These are phyloP conservation scores for Tricholaema leucomelas DNA, from an alignment of 2,113 vertebrate genomes.

Conservation along the genomic window DNA sequence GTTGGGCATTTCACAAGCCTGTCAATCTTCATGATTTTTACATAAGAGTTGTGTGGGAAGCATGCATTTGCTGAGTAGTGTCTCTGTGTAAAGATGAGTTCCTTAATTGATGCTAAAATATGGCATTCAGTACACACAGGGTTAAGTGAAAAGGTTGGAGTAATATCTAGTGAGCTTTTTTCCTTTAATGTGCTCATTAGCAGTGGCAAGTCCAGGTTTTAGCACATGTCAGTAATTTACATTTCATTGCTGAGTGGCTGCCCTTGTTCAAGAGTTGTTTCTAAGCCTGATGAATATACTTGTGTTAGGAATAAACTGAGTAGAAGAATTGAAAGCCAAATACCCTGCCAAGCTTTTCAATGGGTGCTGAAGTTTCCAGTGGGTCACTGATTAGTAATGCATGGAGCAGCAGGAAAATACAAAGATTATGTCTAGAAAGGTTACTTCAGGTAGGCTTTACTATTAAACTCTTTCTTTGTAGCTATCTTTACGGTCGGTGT, in stretches of 20 bases:
- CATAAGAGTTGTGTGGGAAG: not conserved
- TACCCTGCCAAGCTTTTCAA: constrained; percentile 78
- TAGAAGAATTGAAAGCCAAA: constrained; percentile 79
- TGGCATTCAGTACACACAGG: constrained; percentile 62
- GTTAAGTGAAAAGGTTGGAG: constrained; percentile 76
- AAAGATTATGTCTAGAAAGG: constrained; percentile 44
- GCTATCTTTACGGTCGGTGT: constrained; percentile 60
- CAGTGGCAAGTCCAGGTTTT: constrained; percentile 74
- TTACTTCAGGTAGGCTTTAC: constrained; percentile 74
- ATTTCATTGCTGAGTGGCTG: constrained; percentile 78
- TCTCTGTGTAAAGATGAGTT: constrained; percentile 15
- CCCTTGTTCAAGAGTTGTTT: constrained; percentile 77
- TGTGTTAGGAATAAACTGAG: constrained; percentile 79
- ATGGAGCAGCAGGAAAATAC: constrained; percentile 53
- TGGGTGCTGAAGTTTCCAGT: constrained; percentile 68
- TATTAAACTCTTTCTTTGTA: constrained; percentile 52
- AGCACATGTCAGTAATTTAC: constrained; percentile 82
- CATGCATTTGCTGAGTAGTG: not conserved
- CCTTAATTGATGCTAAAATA: constrained; percentile 64
- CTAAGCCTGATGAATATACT: constrained; percentile 78
- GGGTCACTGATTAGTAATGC: constrained; percentile 75
- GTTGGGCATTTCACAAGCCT: not conserved
- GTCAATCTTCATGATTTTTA: not conserved
- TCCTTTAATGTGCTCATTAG: constrained; percentile 78
- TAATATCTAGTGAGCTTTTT: constrained; percentile 70